phyloP scores from a whole-genome alignment of 2,888 invertebrate species.

The Catocala fraxini region DNA sequence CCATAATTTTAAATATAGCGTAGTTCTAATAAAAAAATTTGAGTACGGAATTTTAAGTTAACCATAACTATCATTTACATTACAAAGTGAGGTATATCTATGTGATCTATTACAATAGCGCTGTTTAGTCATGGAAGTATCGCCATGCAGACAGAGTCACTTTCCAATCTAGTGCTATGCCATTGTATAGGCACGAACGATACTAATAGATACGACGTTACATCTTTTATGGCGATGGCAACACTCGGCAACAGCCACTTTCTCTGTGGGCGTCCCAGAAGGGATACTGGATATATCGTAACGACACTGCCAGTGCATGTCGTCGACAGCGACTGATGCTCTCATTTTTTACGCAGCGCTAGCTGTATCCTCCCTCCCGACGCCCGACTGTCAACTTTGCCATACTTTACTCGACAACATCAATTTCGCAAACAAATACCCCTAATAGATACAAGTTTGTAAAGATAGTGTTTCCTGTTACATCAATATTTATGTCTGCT shows the following conservation, averaged over 20 bases:
- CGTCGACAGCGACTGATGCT: slow-evolving; percentile 58
- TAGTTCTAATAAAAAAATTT: too few relatives aligned
- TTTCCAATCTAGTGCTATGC: slow-evolving; percentile 34
- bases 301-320: slow-evolving; percentile 42
- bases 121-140: slow-evolving; percentile 7
- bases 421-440: slow-evolving; percentile 49
- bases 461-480: slow-evolving; percentile 49
- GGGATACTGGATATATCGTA: slow-evolving; percentile 20
- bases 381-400: slow-evolving; percentile 33
- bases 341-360: slow-evolving; percentile 48
- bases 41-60: too few relatives aligned
- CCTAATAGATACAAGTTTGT: slow-evolving; percentile 52
- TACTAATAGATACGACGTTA: slow-evolving; percentile 15
- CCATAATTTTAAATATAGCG: too few relatives aligned
- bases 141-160: slow-evolving; percentile 19
- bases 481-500: slow-evolving; percentile 47
- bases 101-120: neutral
- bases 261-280: slow-evolving; percentile 28
- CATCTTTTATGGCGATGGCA: slow-evolving; percentile 12
- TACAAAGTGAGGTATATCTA: neutral
- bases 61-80: too few relatives aligned
- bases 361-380: slow-evolving; percentile 16
- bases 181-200: slow-evolving; percentile 26
- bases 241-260: slow-evolving; percentile 22
- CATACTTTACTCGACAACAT: slow-evolving; percentile 39